phyloP scores from a whole-genome alignment of 2,888 invertebrate genomes.

The Ectemnius lituratus region DNA sequence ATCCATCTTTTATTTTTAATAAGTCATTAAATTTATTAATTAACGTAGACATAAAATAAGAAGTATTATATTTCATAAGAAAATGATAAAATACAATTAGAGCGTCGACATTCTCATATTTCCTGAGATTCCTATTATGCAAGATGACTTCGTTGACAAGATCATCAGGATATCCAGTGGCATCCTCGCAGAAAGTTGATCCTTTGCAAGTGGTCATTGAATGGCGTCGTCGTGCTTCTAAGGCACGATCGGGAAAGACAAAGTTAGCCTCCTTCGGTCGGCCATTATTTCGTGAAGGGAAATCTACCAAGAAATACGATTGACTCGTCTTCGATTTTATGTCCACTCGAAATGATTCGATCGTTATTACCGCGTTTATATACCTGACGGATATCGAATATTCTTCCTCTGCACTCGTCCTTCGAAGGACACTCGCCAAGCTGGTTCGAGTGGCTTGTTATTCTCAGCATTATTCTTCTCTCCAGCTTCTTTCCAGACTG shows the following conservation, averaged over 20 bases:
- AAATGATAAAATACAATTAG: conserved; percentile 35
- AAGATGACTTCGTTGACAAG: conserved; percentile 39
- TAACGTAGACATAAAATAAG: too few species aligned
- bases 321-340: too few species aligned
- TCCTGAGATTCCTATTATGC: conserved; percentile 21
- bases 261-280: conserved; percentile 1
- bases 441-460: too few species aligned
- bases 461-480: too few species aligned
- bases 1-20: conserved; percentile 20
- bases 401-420: too few species aligned
- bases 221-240: too few species aligned
- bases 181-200: conserved; percentile 51
- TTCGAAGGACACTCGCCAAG: too few species aligned
- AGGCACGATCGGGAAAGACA: background rate
- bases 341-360: too few species aligned
- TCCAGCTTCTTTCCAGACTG: background rate
- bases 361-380: too few species aligned
- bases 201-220: conserved; percentile 8
- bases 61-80: background rate
- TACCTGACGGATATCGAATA: too few species aligned
- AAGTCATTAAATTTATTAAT: too few species aligned
- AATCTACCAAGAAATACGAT: background rate
- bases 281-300: background rate
- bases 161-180: conserved; percentile 51
- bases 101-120: conserved; percentile 44